These are phyloP conservation scores for Misgurnus mizolepis DNA, from an alignment of 2,113 vertebrate genomes.

Conservation along the genomic window DNA sequence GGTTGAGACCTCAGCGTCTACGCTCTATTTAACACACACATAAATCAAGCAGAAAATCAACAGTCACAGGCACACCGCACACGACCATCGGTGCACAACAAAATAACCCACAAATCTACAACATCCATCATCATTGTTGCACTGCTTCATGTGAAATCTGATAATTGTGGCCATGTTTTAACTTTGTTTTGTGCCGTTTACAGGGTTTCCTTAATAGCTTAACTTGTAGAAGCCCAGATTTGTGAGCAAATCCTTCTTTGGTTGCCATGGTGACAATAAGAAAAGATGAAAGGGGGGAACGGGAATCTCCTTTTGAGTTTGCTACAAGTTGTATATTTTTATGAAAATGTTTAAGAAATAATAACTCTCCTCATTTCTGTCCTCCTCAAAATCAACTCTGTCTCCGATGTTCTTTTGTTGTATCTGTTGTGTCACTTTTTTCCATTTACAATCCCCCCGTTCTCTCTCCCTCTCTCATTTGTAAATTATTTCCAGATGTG, in stretches of 20 bases:
- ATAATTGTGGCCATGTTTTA: neutral
- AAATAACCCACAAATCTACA: constrained; percentile 7
- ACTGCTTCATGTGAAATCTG: neutral
- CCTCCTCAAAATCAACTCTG: neutral
- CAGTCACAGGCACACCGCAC: constrained; percentile 11
- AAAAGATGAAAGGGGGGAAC: neutral
- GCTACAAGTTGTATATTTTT: neutral
- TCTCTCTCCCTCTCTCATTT: constrained; percentile 41
- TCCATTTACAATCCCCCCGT: constrained; percentile 17
- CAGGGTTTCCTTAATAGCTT: neutral
- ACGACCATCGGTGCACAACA: neutral
- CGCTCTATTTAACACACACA: constrained; percentile 33
- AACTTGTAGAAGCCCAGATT: neutral
- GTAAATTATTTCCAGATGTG: constrained; percentile 57
- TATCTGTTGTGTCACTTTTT: constrained; percentile 25
- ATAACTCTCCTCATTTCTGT: neutral
- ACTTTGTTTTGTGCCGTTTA: neutral
- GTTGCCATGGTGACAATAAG: constrained; percentile 32
- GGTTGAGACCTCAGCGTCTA: constrained; percentile 12
- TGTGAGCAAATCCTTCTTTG: neutral
- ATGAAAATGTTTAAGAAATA: neutral
- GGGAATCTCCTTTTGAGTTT: neutral
- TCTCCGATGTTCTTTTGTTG: neutral
- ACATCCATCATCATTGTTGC: neutral
- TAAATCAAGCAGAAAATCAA: constrained; percentile 53